Conservation (phyloP, 2,113 vertebrate species). For the Corythornis cristatus region DNA sequence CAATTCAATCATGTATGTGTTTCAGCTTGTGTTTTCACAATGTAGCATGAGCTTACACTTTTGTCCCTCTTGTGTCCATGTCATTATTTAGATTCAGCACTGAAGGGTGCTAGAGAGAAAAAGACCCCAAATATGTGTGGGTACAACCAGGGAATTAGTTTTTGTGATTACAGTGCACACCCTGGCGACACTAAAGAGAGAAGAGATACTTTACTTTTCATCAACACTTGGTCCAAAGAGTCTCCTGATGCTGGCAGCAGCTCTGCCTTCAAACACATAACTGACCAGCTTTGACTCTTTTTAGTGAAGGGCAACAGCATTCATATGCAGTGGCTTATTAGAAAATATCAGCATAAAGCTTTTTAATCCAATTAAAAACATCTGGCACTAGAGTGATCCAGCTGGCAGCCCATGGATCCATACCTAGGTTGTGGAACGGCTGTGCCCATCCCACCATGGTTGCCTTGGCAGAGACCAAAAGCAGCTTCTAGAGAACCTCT, state of each 20-base stretch:
- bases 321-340: not conserved
- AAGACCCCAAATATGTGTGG: not conserved
- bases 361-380: slow-evolving; percentile 57
- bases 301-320: not conserved
- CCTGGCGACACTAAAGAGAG: not conserved
- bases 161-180: not conserved
- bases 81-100: not conserved
- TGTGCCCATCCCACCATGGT: not conserved
- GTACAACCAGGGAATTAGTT: not conserved
- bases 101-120: not conserved
- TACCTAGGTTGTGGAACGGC: not conserved
- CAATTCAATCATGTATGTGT: not conserved
- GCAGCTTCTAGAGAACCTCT: not conserved
- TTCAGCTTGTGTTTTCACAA: not conserved
- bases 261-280: not conserved
- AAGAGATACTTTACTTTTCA: not conserved
- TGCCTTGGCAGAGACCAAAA: slow-evolving; percentile 3
- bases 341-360: slow-evolving; percentile 20
- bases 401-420: slow-evolving; percentile 30
- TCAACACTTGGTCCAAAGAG: not conserved
- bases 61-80: not conserved
- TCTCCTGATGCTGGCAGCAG: not conserved
- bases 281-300: not conserved
- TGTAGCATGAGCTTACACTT: not conserved
- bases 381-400: slow-evolving; percentile 20